A percentile compares a stretch with the other conserved stretches of the same genome.
phyloP scores from a whole-genome alignment of 2,797 vertebrate species.

The Tiaroga cobitis region DNA sequence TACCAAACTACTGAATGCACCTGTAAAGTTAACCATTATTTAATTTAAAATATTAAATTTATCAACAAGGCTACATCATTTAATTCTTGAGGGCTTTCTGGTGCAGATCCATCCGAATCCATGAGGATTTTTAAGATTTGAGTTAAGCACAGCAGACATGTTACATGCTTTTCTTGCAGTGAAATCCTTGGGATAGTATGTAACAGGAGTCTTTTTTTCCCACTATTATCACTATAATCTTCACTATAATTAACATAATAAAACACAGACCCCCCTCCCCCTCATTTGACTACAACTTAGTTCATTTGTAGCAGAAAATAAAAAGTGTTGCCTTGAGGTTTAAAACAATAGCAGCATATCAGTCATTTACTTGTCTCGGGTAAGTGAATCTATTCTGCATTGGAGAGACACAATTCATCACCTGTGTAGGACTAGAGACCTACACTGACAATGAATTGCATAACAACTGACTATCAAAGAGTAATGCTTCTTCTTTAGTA shows the following conservation, averaged over 20 bases:
- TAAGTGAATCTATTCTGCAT: not conserved
- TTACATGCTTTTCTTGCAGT: constrained; percentile 16
- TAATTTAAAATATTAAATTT: not conserved
- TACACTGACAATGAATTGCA: constrained; percentile 17
- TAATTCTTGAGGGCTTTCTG: constrained; percentile 11
- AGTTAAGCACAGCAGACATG: constrained; percentile 2
- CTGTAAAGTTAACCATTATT: not conserved
- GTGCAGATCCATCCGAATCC: constrained; percentile 1
- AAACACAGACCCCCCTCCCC: not conserved
- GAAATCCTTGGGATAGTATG: not conserved
- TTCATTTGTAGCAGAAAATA: constrained; percentile 23
- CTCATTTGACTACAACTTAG: not conserved
- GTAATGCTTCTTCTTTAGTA: not conserved
- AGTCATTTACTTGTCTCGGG: constrained; percentile 17
- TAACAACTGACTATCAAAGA: constrained; percentile 22
- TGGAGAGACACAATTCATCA: not conserved
- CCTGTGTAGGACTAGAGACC: constrained; percentile 2
- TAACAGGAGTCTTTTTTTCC: not conserved
- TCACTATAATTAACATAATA: constrained; percentile 26
- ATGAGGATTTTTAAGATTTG: constrained; percentile 50
- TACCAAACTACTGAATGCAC: not conserved
- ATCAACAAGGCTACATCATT: constrained; percentile 29
- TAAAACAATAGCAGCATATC: constrained; percentile 13
- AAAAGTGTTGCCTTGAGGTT: constrained; percentile 24
- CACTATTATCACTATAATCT: constrained; percentile 1